Percentiles rank a stretch among this genome's conserved stretches.
Evolutionary conservation across 2,888 invertebrate genomes (phyloP).

Genomic region (Tetragonula carbonaria): DNA sequence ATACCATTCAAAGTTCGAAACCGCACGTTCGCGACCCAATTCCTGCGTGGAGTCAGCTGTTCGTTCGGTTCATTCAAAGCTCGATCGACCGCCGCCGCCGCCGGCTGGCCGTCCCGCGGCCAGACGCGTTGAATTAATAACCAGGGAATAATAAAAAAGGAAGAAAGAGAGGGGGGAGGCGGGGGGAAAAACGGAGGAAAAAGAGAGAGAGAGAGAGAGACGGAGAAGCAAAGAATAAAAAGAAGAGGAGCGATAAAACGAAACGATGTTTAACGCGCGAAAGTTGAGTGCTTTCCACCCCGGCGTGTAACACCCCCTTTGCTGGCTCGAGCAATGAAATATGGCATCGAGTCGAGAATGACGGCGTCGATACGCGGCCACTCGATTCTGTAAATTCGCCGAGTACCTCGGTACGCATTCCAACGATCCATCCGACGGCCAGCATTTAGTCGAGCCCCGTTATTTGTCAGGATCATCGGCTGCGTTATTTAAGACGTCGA

Average conservation of each 20-base stretch:
- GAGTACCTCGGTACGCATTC: background rate
- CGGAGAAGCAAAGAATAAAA: background rate
- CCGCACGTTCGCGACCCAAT: conserved; percentile 81
- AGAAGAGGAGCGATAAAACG: conserved; percentile 4
- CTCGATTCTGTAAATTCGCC: background rate
- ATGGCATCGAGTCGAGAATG: conserved; percentile 26
- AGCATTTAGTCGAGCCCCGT: conserved; percentile 25
- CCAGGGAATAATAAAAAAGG: conserved; percentile 10
- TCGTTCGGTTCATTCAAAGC: conserved; percentile 75
- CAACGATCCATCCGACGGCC: conserved; percentile 42
- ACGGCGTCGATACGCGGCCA: conserved; percentile 6
- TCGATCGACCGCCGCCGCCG: conserved; percentile 66
- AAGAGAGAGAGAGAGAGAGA: background rate
- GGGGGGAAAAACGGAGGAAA: too few relatives aligned
- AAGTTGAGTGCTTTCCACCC: conserved; percentile 23
- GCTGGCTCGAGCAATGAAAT: conserved; percentile 8
- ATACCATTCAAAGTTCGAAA: conserved; percentile 81
- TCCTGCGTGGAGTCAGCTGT: conserved; percentile 79
- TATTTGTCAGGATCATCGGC: conserved; percentile 48
- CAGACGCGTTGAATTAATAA: conserved; percentile 58
- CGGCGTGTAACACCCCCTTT: background rate
- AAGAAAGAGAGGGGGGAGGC: background rate
- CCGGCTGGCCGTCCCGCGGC: conserved; percentile 48
- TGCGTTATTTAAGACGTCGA: conserved; percentile 36
- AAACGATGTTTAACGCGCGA: conserved; percentile 23